Percentiles rank a stretch among this genome's conserved stretches.
These are phyloP conservation scores for Hyperopisus bebe DNA, from an alignment of 2,113 vertebrate genomes.

Conservation along the genomic window DNA sequence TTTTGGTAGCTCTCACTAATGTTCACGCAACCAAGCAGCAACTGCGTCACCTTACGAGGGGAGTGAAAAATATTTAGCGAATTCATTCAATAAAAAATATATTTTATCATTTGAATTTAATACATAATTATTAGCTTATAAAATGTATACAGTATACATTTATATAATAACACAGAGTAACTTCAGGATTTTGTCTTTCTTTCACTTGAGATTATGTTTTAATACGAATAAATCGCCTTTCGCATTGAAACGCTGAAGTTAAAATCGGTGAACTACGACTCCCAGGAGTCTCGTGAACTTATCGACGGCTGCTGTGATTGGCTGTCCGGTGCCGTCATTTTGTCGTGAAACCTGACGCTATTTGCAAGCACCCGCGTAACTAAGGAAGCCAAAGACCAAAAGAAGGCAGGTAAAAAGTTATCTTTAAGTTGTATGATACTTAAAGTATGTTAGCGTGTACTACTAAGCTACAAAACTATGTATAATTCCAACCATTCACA, in stretches of 20 bases:
- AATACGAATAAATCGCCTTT: background rate
- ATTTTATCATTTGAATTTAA: background rate
- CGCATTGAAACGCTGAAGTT: background rate
- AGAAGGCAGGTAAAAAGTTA: background rate
- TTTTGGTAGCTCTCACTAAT: background rate
- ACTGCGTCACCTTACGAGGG: background rate
- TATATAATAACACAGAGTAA: background rate
- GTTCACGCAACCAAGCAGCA: background rate
- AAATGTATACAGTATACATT: background rate
- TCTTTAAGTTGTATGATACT: background rate
- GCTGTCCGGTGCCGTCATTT: background rate
- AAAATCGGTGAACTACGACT: constrained; percentile 22
- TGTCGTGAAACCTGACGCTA: constrained; percentile 36
- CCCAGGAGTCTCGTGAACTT: background rate
- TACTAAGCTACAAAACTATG: background rate
- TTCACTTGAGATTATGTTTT: background rate
- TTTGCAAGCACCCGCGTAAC: constrained; percentile 36
- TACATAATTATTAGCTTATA: background rate
- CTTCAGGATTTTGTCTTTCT: background rate
- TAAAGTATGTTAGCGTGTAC: background rate
- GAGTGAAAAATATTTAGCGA: background rate
- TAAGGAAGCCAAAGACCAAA: constrained; percentile 34
- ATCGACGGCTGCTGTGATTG: constrained; percentile 43
- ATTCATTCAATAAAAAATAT: background rate
- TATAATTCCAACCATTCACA: background rate